phyloP scores from a whole-genome alignment of 2,888 invertebrate species.

The Pimpla rufipes region DNA sequence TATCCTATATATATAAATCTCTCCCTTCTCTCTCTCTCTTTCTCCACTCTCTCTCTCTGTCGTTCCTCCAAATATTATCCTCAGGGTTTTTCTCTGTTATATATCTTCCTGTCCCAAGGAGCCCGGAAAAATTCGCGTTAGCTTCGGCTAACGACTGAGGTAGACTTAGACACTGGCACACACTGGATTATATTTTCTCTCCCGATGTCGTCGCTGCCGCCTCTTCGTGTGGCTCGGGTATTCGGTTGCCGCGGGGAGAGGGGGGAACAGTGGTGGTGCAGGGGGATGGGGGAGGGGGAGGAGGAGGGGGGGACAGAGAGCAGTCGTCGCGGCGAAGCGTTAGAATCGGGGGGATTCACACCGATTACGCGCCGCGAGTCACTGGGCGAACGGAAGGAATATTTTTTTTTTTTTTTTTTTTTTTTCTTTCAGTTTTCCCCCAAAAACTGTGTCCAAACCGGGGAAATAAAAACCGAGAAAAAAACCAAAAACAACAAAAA shows the following conservation, averaged over 20 bases:
- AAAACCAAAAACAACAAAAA: background rate
- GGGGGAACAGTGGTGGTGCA: background rate
- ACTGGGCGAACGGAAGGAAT: too few species aligned
- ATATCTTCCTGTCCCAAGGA: constrained; percentile 44
- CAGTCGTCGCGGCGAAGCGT: constrained; percentile 7
- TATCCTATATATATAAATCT: constrained; percentile 66
- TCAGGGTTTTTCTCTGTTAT: constrained; percentile 45
- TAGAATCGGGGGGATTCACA: constrained; percentile 11
- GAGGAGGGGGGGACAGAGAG: constrained; percentile 1
- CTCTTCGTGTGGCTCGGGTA: background rate
- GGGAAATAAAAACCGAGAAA: background rate
- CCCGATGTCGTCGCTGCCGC: constrained; percentile 53
- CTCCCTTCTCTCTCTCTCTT: too few species aligned
- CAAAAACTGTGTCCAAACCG: background rate
- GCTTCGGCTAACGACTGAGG: constrained; percentile 71
- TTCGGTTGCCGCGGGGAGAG: background rate
- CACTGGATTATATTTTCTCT: constrained; percentile 75
- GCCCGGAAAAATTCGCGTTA: constrained; percentile 61
- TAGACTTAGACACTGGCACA: constrained; percentile 75
- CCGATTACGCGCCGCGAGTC: constrained; percentile 10
- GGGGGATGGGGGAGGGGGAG: background rate
- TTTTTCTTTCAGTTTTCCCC: too few species aligned
- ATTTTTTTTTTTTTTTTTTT: too few species aligned
- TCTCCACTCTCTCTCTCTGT: constrained; percentile 62
- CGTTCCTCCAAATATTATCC: constrained; percentile 65